These are phyloP conservation scores for Eudasyphora cyanicolor DNA, from an alignment of 2,888 invertebrate genomes.

Conservation along the genomic window DNA sequence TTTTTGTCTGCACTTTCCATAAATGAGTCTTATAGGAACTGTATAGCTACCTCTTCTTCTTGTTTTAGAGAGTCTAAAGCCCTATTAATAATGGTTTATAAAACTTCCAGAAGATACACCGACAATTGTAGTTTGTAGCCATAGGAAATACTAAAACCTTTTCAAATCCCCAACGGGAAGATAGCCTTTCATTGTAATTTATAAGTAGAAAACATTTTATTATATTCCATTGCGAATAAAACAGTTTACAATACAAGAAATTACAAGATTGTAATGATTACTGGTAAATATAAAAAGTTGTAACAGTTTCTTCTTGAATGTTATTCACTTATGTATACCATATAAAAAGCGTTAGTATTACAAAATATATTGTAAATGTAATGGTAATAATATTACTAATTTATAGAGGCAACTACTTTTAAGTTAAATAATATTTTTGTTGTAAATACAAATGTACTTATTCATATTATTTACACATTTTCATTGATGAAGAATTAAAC, in stretches of 20 bases:
- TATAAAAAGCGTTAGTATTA: conserved; percentile 7
- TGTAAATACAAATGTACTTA: background rate
- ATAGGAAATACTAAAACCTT: too few species aligned
- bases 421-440: background rate
- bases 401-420: background rate
- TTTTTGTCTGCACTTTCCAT: too few species aligned
- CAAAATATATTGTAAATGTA: background rate
- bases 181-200: too few species aligned
- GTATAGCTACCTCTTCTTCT: too few species aligned
- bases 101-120: too few species aligned
- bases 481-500: background rate
- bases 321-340: background rate
- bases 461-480: conserved; percentile 21
- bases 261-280: background rate
- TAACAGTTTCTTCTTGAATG: background rate
- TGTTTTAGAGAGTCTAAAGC: too few species aligned
- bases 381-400: background rate
- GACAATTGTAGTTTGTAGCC: too few species aligned
- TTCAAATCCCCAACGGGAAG: too few species aligned
- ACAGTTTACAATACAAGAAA: background rate
- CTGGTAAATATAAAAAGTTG: conserved; percentile 6
- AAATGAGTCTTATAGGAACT: too few species aligned
- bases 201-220: background rate
- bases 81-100: too few species aligned
- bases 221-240: conserved; percentile 9